Conservation (phyloP, 2,797 vertebrate genomes). For the Liasis olivaceus region DNA sequence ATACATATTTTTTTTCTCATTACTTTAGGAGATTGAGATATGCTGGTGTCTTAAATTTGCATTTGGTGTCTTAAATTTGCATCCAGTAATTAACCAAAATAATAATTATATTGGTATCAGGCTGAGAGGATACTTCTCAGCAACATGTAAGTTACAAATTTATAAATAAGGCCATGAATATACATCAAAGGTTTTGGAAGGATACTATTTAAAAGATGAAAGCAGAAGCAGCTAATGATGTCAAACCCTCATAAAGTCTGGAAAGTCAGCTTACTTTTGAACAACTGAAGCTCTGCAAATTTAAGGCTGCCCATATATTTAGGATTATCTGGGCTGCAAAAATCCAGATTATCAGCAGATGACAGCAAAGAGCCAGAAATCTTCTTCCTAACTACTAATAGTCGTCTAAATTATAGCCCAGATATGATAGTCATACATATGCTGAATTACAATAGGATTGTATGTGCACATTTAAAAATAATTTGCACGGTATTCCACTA, state of each 20-base stretch:
- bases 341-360: not conserved
- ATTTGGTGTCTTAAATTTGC: slow-evolving; percentile 68
- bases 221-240: not conserved
- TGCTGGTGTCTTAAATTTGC: slow-evolving; percentile 62
- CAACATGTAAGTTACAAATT: slow-evolving; percentile 30
- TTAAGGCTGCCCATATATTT: not conserved
- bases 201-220: slow-evolving; percentile 17
- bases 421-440: not conserved
- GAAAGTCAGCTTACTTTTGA: not conserved
- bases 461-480: not conserved
- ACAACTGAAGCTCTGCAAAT: not conserved
- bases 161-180: slow-evolving; percentile 51
- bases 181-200: slow-evolving; percentile 61
- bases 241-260: not conserved
- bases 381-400: not conserved
- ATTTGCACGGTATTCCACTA: not conserved
- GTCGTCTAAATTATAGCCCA: not conserved
- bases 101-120: slow-evolving; percentile 60
- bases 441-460: not conserved
- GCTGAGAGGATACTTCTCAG: slow-evolving; percentile 29
- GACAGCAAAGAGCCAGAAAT: not conserved
- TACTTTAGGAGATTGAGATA: slow-evolving; percentile 56
- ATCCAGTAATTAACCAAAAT: slow-evolving; percentile 66
- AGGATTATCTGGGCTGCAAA: not conserved
- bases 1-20: slow-evolving; percentile 58